Conservation (phyloP, 2,888 invertebrate species). For the Fabriciana adippe region DNA sequence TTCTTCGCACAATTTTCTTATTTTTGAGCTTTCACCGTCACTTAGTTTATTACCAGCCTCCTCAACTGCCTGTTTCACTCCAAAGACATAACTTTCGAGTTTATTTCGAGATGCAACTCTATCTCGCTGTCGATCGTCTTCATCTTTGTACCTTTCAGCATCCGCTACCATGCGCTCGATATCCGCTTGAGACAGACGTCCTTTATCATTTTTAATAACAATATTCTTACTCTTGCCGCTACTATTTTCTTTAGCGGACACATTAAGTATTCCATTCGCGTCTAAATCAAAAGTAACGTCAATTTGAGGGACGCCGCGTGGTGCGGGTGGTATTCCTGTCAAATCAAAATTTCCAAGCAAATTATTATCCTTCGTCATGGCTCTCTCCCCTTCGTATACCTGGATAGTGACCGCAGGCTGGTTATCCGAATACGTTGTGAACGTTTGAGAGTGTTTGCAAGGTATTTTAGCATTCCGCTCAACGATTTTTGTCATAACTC, state of each 20-base stretch:
- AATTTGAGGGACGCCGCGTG: conserved; percentile 85
- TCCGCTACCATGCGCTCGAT: conserved; percentile 92
- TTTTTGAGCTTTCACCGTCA: conserved; percentile 81
- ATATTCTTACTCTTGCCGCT: conserved; percentile 88
- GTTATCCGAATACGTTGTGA: conserved; percentile 91
- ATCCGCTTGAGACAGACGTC: conserved; percentile 90
- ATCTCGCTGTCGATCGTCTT: conserved; percentile 86
- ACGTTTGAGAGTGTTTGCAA: conserved; percentile 86
- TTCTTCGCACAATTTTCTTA: conserved; percentile 79
- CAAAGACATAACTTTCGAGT: conserved; percentile 86
- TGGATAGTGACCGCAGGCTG: conserved; percentile 88
- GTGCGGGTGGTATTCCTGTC: conserved; percentile 86
- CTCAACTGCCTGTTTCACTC: conserved; percentile 85
- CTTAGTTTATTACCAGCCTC: conserved; percentile 82
- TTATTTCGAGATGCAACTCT: conserved; percentile 86
- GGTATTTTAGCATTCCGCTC: conserved; percentile 88
- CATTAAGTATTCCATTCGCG: conserved; percentile 91
- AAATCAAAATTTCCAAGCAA: conserved; percentile 84
- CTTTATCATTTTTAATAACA: conserved; percentile 91
- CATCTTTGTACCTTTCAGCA: conserved; percentile 87
- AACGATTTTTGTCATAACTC: conserved; percentile 89
- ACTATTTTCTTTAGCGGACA: conserved; percentile 87
- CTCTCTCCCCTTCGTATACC: conserved; percentile 89
- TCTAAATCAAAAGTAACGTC: conserved; percentile 88
- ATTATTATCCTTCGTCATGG: conserved; percentile 90